phyloP scores from a whole-genome alignment of 30 jellyfish, hydroid and myxozoan species.

The Catostylus mosaicus region DNA sequence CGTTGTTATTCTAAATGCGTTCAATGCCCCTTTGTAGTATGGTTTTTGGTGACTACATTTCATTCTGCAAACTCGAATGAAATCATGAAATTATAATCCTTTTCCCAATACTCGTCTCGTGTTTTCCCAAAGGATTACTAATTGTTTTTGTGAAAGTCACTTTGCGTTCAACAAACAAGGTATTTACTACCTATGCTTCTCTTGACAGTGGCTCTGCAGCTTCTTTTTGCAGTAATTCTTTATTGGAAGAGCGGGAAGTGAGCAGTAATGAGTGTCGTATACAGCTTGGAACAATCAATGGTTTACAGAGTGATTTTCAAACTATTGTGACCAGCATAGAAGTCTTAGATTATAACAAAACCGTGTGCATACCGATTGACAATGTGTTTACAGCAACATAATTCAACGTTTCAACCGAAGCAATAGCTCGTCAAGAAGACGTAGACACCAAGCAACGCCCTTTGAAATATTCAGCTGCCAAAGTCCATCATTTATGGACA shows the following conservation, averaged over 20 bases:
- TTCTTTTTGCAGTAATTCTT: slow-evolving; percentile 38
- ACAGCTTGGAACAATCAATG: slow-evolving; percentile 49
- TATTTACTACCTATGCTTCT: slow-evolving; percentile 23
- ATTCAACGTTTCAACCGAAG: slow-evolving; percentile 32
- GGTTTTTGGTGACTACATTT: too few relatives aligned
- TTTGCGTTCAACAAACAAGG: neutral
- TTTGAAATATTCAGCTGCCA: slow-evolving; percentile 1
- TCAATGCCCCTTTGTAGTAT: too few relatives aligned
- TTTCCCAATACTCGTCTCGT: too few relatives aligned
- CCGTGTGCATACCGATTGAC: slow-evolving; percentile 38
- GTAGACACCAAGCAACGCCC: slow-evolving; percentile 28
- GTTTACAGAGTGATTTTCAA: slow-evolving; percentile 22
- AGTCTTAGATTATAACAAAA: slow-evolving; percentile 28
- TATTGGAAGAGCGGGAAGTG: slow-evolving; percentile 27
- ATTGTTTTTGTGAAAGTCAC: neutral
- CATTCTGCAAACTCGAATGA: too few relatives aligned
- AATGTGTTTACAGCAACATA: slow-evolving; percentile 35
- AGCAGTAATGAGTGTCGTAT: slow-evolving; percentile 41
- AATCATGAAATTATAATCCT: too few relatives aligned
- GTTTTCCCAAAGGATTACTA: slow-evolving; percentile 1
- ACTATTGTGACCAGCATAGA: too few relatives aligned
- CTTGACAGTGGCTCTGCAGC: slow-evolving; percentile 54
- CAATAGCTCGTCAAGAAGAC: slow-evolving; percentile 55
- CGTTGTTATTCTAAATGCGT: too few relatives aligned
- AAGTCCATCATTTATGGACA: neutral